phyloP scores from a whole-genome alignment of 2,888 invertebrate species.

The Drosophila paramelanica region DNA sequence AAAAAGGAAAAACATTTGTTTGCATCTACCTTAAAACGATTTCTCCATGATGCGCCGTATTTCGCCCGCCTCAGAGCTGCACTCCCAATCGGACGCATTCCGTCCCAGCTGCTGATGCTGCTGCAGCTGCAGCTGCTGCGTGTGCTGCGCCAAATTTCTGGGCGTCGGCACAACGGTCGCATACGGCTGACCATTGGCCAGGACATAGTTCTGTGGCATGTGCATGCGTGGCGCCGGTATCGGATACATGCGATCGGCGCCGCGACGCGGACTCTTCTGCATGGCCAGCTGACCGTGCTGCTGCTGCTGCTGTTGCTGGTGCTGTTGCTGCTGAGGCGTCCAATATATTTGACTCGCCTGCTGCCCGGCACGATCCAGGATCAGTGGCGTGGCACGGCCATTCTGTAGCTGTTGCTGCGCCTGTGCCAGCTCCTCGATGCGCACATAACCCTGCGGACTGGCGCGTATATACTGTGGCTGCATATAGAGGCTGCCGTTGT shows the following conservation, averaged over 20 bases:
- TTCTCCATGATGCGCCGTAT: constrained; percentile 87
- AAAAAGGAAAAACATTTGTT: no score
- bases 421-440: constrained; percentile 44
- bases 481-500: constrained; percentile 57
- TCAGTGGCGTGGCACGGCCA: constrained; percentile 82
- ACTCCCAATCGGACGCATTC: constrained; percentile 87
- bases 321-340: constrained; percentile 78
- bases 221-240: constrained; percentile 56
- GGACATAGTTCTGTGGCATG: constrained; percentile 34
- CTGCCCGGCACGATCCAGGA: constrained; percentile 80
- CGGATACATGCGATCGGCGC: constrained; percentile 51
- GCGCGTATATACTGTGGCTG: constrained; percentile 68
- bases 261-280: constrained; percentile 57
- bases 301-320: constrained; percentile 53
- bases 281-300: constrained; percentile 42
- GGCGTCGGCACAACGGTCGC: constrained; percentile 51
- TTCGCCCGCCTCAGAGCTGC: constrained; percentile 90
- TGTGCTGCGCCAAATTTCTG: constrained; percentile 35
- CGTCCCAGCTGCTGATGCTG: constrained; percentile 31
- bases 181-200: constrained; percentile 48
- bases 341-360: constrained; percentile 83
- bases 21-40: constrained; percentile 47
- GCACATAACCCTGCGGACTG: constrained; percentile 54
- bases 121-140: constrained; percentile 12
- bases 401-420: constrained; percentile 58